Conservation (phyloP, 1,140 invertebrate genomes). For the Charaxes varanes region DNA sequence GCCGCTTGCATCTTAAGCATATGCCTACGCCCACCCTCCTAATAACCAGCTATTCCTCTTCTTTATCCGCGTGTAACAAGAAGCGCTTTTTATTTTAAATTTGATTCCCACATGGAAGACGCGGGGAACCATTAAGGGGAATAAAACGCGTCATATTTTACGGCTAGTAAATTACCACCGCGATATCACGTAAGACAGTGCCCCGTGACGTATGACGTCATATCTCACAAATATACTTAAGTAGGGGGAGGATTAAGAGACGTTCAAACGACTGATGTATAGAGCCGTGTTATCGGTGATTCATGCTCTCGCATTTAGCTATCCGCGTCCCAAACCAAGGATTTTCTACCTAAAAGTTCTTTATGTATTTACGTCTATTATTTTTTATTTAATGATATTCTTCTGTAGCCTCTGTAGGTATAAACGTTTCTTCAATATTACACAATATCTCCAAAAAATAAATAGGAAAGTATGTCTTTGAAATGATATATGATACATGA, state of each 20-base stretch:
- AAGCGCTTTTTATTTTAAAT: constrained; percentile 14
- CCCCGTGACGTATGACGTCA: constrained; percentile 51
- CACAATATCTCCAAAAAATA: too few relatives aligned
- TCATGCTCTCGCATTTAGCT: constrained; percentile 27
- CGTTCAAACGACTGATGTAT: constrained; percentile 44
- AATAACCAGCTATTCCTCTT: constrained; percentile 1
- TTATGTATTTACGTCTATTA: too few relatives aligned
- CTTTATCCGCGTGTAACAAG: constrained; percentile 4
- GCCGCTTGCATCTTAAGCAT: not conserved
- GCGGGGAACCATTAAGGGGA: constrained; percentile 9
- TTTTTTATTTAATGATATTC: too few relatives aligned
- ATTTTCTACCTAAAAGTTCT: too few relatives aligned
- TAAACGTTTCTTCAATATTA: too few relatives aligned
- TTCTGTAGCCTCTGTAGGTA: too few relatives aligned
- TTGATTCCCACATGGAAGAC: constrained; percentile 8
- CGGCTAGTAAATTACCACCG: constrained; percentile 31
- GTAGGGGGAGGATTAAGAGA: constrained; percentile 49
- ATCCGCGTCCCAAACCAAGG: constrained; percentile 13
- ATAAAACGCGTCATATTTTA: constrained; percentile 20
- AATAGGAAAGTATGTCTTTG: too few relatives aligned
- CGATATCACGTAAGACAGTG: constrained; percentile 41
- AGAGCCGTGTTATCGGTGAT: constrained; percentile 37
- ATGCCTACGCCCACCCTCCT: not conserved
- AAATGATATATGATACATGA: too few relatives aligned
- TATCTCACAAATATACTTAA: constrained; percentile 50